Base-by-base conservation (phyloP, 2,888 invertebrate species). In the Spodoptera littoralis region DNA sequence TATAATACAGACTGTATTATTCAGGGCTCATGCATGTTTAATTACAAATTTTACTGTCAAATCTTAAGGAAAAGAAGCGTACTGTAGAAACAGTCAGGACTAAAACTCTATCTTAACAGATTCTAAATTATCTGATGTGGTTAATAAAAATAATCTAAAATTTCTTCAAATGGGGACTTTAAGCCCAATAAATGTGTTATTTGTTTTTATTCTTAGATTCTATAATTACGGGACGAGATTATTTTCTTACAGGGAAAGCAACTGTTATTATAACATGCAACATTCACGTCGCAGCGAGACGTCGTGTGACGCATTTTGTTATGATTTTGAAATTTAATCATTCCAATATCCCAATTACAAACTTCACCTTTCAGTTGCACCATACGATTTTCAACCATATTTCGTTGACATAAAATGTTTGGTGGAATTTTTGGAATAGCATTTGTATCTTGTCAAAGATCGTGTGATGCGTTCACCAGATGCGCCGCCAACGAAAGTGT, bases 391-490 rank as follows among this genome's bases (percentile, higher is more conserved):
- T 49, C 22, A 8, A 42, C 59, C 18, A 51, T 65, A 65, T 11
- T 0, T 0, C 5, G 2, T 9, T 0, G 11, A 4, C 0, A n/a
- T 46, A 63, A n/a, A 24, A 13, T 4, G 0, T 13, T 6, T 18
- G 0, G 1, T 8, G 12, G 0, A 3, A 4, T 4, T 55, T 65
- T 45, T 2, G 1, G 1, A 9, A 50, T 6, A n/a, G 47, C 12
- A 63, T 4, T 41, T 50, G 49, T 13, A 63, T 24, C 63, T 73
- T 60, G 49, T 67, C 49, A 27, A 60, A 61, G 54, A 65, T 54
- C 53, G 60, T 61, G 62, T 72, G 88, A 90, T 86, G 80, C 84
- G 81, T 90, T 81, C 77, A 83, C 89, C 93, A 94, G 92, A 93
- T 94, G 94, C 86, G 87, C 82, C 62, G 73, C 80, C 84, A 84